Base-by-base conservation (phyloP, 2,888 invertebrate species). In the Sinelater perroti region DNA sequence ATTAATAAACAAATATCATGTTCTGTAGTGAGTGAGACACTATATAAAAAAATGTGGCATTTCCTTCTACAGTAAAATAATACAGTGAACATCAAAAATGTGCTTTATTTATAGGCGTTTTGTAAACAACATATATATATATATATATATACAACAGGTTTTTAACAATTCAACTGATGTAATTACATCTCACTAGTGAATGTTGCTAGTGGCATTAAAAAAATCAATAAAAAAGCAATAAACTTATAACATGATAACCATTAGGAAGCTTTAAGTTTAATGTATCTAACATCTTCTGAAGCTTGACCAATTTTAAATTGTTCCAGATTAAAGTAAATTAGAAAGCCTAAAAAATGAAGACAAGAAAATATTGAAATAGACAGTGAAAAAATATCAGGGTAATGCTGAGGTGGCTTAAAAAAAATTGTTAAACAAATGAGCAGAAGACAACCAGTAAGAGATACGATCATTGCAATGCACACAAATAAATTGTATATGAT, bases 301-400 rank as follows among this genome's bases (percentile, higher is more conserved):
- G 46, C 56, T 61, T 77, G 77, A 18, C 78, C 75, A 66, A 85
- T 74, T 26, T 76, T 73, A 38, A 89, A 79, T 76, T 91, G 91
- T 63, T 83, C 81, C 63, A 84, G 83, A 77, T 89, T 89, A 69
- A 91, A 92, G 78, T 91, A 93, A 3, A 87, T 56, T 66, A 88
- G 86, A 71, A 92, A 92, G 24, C 83, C 74, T 2, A 89, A 55
- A 76, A 96, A 95, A 81, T 96, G 95, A 1, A 79, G 75, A 77
- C 91, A 97, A 5, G 90, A 91, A 78, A 88, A 94, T 4, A 88
- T 79, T 0, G 95, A 91, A 61, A 95, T 86, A 16, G 93, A 76
- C 38, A 97, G 79, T 0, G 93, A 83, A 78, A 87, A 94, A 26
- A 97, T 75, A 80, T 96, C 91, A 0, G 97, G 96, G 67, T 90